Percentiles rank a stretch among this genome's conserved stretches.
Conservation (phyloP, 2,888 invertebrate species). For the Campaea margaritaria region DNA sequence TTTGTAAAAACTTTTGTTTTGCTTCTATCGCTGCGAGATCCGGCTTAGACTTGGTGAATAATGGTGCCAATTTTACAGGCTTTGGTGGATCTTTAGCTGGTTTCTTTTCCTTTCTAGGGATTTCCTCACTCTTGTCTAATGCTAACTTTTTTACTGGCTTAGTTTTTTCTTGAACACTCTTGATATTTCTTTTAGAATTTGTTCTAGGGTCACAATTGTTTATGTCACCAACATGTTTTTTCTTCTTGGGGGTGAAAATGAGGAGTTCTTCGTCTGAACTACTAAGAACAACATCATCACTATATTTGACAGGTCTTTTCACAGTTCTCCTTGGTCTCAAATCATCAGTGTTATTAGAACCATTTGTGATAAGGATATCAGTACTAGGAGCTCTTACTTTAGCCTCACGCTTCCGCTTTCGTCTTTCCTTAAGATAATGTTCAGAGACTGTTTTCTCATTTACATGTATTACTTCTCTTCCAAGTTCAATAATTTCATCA, state of each 20-base stretch:
- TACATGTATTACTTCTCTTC: constrained; percentile 1
- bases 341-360: constrained; percentile 37
- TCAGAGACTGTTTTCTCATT: constrained; percentile 23
- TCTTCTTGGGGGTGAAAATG: constrained; percentile 77
- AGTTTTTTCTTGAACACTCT: constrained; percentile 20
- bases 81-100: constrained; percentile 37
- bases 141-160: constrained; percentile 10
- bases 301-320: constrained; percentile 73
- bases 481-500: not conserved
- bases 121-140: constrained; percentile 14
- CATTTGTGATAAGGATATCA: constrained; percentile 13
- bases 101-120: constrained; percentile 24
- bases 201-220: constrained; percentile 12
- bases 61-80: constrained; percentile 87
- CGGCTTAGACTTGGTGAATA: constrained; percentile 87
- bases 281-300: constrained; percentile 57
- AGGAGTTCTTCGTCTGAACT: constrained; percentile 78
- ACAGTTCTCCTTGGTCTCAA: constrained; percentile 67
- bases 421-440: constrained; percentile 25
- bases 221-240: constrained; percentile 41
- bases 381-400: constrained; percentile 19
- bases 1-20: constrained; percentile 88
- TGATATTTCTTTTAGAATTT: constrained; percentile 31
- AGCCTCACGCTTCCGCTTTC: constrained; percentile 36
- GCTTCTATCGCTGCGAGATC: constrained; percentile 87